Conservation (phyloP, 2,797 vertebrate species). For the Jordanella pulchra region DNA sequence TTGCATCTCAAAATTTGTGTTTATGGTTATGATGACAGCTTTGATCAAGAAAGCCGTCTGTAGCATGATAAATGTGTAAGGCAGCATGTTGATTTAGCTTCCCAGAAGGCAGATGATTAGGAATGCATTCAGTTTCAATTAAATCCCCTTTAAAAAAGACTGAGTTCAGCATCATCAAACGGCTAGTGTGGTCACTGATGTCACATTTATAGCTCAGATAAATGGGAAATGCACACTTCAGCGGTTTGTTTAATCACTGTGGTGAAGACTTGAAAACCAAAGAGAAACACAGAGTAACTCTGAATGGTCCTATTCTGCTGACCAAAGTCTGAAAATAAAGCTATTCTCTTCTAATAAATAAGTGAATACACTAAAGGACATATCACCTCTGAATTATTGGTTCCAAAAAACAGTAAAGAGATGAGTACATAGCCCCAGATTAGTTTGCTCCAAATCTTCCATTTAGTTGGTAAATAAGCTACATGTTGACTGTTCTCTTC, state of each 20-base stretch:
- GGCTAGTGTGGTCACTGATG: not conserved
- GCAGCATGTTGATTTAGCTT: conserved; percentile 1
- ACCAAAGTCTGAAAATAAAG: conserved; percentile 8
- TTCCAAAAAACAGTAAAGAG: not conserved
- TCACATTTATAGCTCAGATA: not conserved
- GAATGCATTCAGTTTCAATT: conserved; percentile 7
- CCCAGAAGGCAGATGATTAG: conserved; percentile 3
- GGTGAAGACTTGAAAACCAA: not conserved
- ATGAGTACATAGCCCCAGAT: not conserved
- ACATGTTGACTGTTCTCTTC: not conserved
- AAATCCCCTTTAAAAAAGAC: conserved; percentile 11
- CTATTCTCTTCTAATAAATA: not conserved
- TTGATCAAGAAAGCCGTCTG: conserved; percentile 12
- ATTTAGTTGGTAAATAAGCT: not conserved
- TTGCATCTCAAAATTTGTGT: conserved; percentile 22
- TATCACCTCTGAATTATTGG: not conserved
- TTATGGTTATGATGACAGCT: not conserved
- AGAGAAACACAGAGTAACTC: not conserved
- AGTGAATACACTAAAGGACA: not conserved
- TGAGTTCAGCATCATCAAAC: conserved; percentile 2
- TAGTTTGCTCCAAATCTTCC: not conserved
- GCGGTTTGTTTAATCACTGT: not conserved
- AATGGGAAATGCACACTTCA: not conserved
- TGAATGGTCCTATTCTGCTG: not conserved
- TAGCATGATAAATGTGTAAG: conserved; percentile 7